A percentile compares a stretch with the other conserved stretches of the same genome.
phyloP scores from a whole-genome alignment of 2,888 invertebrate species.

The Morpho helenor region DNA sequence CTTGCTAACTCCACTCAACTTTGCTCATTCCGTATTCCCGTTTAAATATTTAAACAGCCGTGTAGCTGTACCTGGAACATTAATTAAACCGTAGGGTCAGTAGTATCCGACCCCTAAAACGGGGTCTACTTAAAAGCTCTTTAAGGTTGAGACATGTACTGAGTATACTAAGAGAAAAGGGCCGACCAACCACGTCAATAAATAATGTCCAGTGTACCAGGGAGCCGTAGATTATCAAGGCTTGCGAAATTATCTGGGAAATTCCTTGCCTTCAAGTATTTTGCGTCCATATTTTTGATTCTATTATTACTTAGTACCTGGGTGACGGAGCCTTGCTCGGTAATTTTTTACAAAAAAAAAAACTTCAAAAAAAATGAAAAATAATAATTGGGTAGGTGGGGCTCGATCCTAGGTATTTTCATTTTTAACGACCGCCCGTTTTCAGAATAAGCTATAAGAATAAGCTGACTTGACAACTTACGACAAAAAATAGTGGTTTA shows the following conservation, averaged over 20 bases:
- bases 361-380: too few species aligned
- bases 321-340: too few species aligned
- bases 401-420: too few species aligned
- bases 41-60: conserved; percentile 30
- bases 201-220: conserved; percentile 25
- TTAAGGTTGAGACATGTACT: conserved; percentile 30
- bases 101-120: conserved; percentile 26
- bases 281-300: not conserved
- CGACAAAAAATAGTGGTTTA: too few species aligned
- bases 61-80: conserved; percentile 29
- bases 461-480: too few species aligned
- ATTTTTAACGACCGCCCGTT: too few species aligned
- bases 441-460: too few species aligned
- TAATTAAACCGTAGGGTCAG: conserved; percentile 34
- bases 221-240: conserved; percentile 11
- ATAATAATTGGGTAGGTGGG: too few species aligned
- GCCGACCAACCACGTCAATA: conserved; percentile 24
- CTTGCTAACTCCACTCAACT: conserved; percentile 20
- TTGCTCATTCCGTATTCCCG: conserved; percentile 21
- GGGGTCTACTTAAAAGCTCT: conserved; percentile 30
- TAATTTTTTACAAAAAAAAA: too few species aligned
- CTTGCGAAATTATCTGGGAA: conserved; percentile 3
- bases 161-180: conserved; percentile 21
- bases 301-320: not conserved
- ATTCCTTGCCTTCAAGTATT: not conserved